Evolutionary conservation across 2,797 vertebrate species (phyloP), one percentile per base, ranked within the genome.

Genomic region (Ataeniobius toweri): DNA sequence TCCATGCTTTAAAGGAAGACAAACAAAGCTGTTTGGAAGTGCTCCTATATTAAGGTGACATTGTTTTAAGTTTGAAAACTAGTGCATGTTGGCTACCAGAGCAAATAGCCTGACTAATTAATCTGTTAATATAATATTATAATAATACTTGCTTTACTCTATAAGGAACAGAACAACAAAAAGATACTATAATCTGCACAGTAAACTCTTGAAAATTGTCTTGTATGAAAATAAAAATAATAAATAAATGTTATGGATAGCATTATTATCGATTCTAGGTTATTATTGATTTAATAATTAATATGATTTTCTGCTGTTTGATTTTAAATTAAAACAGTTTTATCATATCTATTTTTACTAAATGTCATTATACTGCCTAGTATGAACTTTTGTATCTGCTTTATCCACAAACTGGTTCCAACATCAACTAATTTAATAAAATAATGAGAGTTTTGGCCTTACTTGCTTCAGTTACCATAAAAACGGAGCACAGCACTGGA

Each of bases 391-490:
- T 31, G 31, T 31, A 31, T 31, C 31, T 26, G 1, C 5, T n/a
- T 46, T 48, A 41, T 67, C 6, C 26, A 28, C 31, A 65, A 65
- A 65, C 7, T 39, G 9, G 16, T 65, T 26, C 41, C 41, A 24
- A 69, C 13, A 46, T 48, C 24, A 69, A 1, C 24, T 8, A 14
- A 26, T n/a, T 5, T 24, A 68, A 63, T 36, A 16, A 13, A 6
- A n/a, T 24, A 39, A 36, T 2, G 12, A 53, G 14, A 81, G 78
- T 67, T 82, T 79, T 80, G 58, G 44, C 9, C 94, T 93, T 91
- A 94, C 94, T 92, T 86, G 94, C 94, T 94, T 94, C 93, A 61
- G 92, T 71, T 91, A 92, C 94, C 88, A 85, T 5, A 53, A 94
- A 89, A 75, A 94, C 74, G 61, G 73, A 68, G 86, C 92, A 88